These are phyloP conservation scores for Leptodactylus fuscus DNA, from an alignment of 2,113 vertebrate genomes.

Conservation along the genomic window DNA sequence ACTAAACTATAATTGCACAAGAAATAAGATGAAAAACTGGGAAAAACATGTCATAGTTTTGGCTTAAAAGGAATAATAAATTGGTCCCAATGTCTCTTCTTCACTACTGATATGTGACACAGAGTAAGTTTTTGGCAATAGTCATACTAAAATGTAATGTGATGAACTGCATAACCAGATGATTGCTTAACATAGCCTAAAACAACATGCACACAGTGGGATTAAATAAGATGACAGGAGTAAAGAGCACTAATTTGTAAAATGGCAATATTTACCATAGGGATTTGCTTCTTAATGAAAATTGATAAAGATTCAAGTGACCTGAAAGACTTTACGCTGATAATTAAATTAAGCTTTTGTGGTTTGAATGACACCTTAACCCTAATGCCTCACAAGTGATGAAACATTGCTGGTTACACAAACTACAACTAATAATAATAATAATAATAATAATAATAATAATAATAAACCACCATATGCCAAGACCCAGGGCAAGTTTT, in stretches of 20 bases:
- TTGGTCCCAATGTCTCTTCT: too few relatives aligned
- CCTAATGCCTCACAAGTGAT: neutral
- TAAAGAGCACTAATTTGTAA: neutral
- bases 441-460: too few relatives aligned
- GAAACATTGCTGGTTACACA: neutral
- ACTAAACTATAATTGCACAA: too few relatives aligned
- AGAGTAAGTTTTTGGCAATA: neutral
- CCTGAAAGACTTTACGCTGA: neutral
- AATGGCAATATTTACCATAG: neutral
- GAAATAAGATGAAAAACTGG: too few relatives aligned
- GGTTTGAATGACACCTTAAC: neutral
- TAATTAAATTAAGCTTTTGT: slow-evolving; percentile 16
- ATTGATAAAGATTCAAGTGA: neutral
- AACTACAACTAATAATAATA: too few relatives aligned
- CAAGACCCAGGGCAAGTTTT: neutral
- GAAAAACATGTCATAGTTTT: too few relatives aligned
- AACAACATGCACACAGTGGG: neutral
- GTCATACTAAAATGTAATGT: neutral
- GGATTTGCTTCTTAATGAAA: neutral
- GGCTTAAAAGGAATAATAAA: too few relatives aligned
- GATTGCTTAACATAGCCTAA: neutral
- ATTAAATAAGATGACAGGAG: neutral
- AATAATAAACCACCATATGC: neutral
- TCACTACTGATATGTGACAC: too few relatives aligned
- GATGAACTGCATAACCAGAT: neutral